A percentile compares a stretch with the other conserved stretches of the same genome.
phyloP scores from a whole-genome alignment of 2,888 invertebrate genomes.

The Sclerodermus sp. region DNA sequence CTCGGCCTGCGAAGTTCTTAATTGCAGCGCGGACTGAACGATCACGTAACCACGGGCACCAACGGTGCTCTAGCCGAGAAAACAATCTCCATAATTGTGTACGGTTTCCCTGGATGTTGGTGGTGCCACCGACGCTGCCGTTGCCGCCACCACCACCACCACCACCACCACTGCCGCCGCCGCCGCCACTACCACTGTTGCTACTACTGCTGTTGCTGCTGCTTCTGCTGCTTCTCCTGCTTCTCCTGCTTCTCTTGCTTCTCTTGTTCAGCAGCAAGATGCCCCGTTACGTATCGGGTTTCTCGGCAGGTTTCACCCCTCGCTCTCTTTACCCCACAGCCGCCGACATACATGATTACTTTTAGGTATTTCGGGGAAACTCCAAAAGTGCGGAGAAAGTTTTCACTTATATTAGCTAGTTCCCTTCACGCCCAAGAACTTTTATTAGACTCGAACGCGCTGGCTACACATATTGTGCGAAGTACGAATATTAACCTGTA shows the following conservation, averaged over 20 bases:
- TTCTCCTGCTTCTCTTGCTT: too few species aligned
- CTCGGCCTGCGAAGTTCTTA: constrained; percentile 18
- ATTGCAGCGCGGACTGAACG: constrained; percentile 14
- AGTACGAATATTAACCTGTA: too few species aligned
- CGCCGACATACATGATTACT: constrained; percentile 28
- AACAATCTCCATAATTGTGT: constrained; percentile 29
- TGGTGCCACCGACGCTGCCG: background rate
- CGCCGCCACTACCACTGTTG: too few species aligned
- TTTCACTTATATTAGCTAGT: constrained; percentile 33
- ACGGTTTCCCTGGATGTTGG: constrained; percentile 23
- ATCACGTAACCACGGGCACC: constrained; percentile 13
- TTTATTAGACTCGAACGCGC: too few species aligned
- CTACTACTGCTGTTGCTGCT: too few species aligned
- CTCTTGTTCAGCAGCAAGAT: too few species aligned
- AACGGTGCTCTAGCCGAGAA: constrained; percentile 16
- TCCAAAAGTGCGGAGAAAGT: constrained; percentile 31
- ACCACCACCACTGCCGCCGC: too few species aligned
- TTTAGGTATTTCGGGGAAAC: constrained; percentile 35
- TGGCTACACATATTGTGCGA: too few species aligned
- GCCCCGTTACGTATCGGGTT: constrained; percentile 23
- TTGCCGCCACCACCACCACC: too few species aligned
- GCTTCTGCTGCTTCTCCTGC: too few species aligned
- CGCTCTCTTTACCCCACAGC: background rate
- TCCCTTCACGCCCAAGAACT: background rate
- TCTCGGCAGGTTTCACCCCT: constrained; percentile 10